Conservation (phyloP, 2,113 vertebrate species). For the Mastomys coucha region DNA sequence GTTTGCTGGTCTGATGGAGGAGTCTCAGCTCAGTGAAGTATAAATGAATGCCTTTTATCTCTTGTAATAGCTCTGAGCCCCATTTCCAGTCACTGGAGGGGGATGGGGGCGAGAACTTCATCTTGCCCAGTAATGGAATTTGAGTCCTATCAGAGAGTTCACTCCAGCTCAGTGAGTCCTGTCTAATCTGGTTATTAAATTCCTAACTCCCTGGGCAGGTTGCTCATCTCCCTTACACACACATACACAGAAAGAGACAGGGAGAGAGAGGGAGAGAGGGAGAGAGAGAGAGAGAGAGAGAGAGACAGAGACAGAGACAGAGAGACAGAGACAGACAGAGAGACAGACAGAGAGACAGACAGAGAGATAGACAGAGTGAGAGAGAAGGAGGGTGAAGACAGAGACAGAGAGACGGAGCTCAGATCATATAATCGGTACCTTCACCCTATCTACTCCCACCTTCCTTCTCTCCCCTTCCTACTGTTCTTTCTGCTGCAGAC, state of each 20-base stretch:
- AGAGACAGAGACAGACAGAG: too few relatives aligned
- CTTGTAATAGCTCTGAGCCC: constrained; percentile 50
- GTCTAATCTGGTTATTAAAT: constrained; percentile 72
- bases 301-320: too few relatives aligned
- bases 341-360: background rate
- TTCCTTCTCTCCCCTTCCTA: background rate
- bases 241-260: background rate
- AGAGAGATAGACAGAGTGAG: background rate
- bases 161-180: constrained; percentile 64
- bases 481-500: too few relatives aligned
- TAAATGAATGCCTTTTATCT: constrained; percentile 47
- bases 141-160: constrained; percentile 41
- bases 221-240: background rate
- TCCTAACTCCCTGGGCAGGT: constrained; percentile 31
- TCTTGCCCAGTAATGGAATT: constrained; percentile 64
- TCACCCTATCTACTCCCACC: too few relatives aligned
- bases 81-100: constrained; percentile 37
- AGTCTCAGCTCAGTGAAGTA: constrained; percentile 56
- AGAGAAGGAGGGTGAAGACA: background rate
- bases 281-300: too few relatives aligned
- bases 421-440: background rate
- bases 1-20: background rate
- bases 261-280: too few relatives aligned
- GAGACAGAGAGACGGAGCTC: background rate
- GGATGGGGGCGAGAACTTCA: constrained; percentile 34